Percentiles rank a stretch among this genome's conserved stretches.
phyloP scores from a whole-genome alignment of 2,888 invertebrate species.

The Nemurella pictetii region DNA sequence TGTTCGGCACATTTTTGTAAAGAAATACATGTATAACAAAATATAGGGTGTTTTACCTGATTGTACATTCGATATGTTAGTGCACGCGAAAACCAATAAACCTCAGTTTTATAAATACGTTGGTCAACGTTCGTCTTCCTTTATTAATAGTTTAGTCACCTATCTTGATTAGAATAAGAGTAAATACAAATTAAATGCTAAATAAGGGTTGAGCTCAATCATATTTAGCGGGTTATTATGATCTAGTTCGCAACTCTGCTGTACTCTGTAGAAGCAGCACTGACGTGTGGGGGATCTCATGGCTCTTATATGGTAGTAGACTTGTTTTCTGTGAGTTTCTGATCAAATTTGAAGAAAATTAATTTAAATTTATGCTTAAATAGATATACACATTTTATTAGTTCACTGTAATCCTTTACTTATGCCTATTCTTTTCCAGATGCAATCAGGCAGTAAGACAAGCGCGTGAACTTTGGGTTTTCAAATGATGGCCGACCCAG shows the following conservation, averaged over 20 bases:
- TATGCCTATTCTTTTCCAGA: background rate
- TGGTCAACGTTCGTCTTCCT: too few relatives aligned
- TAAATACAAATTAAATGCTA: too few relatives aligned
- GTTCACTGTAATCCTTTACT: background rate
- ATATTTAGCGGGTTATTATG: too few relatives aligned
- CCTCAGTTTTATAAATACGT: background rate
- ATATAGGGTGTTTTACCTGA: background rate
- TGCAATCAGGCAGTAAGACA: background rate
- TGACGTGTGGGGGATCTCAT: background rate
- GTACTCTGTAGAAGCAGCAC: background rate
- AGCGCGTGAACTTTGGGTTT: background rate
- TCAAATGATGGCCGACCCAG: background rate
- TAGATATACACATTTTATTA: background rate
- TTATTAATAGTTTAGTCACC: too few relatives aligned
- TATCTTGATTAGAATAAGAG: too few relatives aligned
- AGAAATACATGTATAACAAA: background rate
- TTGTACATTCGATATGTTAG: background rate
- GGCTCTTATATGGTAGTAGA: background rate
- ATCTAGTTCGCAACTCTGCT: too few relatives aligned
- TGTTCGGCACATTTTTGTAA: background rate
- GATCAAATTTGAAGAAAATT: background rate
- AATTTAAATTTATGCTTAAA: background rate
- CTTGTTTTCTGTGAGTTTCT: background rate
- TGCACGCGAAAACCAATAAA: background rate
- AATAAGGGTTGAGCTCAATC: too few relatives aligned